Base-by-base conservation (phyloP, 2,888 invertebrate genomes). In the Eulithis prunata region DNA sequence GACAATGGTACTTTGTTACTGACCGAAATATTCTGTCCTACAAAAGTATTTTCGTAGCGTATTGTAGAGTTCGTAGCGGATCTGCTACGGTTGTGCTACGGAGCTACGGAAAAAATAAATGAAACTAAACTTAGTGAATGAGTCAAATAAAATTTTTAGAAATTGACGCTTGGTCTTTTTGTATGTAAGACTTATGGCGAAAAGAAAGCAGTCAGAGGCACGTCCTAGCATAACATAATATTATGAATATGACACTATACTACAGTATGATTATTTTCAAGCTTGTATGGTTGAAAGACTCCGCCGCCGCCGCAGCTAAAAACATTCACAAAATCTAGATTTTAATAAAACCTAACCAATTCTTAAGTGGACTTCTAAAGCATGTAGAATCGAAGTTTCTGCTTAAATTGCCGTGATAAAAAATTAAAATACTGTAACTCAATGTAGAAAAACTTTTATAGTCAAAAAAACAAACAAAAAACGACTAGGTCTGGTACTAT, bases 381-480 rank as follows among this genome's bases (percentile, higher is more conserved):
- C n/a, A 8, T 58, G 2, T 41, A 43, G 32, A 60, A 36, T 53
- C 8, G 6, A 56, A 62, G 62, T 52, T 61, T 38, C 47, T 47
- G 57, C 52, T 62, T 52, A 36, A 52, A 56, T 32, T 43, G 43
- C 21, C 41, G 8, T 51, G 14, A 28, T 43, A 45, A 57, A 57
- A 57, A 43, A 56, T 38, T 14, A 55, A 38, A 32, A 58, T 58
- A 21, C 38, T 41, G 51, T 51, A 49, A 13, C 49, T 38, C 41
- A 41, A 58, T 41, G 6, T 21, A 41, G 32, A 52, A 21, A 45
- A 58, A 59, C 58, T 43, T 59, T 58, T 14, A 28, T 41, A 49
- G 41, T 58, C 41, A n/a, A 46, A 13, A n/a, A n/a, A n/a, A n/a
- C n/a, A n/a, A n/a, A n/a, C n/a, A n/a, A n/a, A n/a, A n/a, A n/a